Evolutionary conservation across 2,113 vertebrate species (phyloP).

Genomic region (Erythrocercus mccallii): DNA sequence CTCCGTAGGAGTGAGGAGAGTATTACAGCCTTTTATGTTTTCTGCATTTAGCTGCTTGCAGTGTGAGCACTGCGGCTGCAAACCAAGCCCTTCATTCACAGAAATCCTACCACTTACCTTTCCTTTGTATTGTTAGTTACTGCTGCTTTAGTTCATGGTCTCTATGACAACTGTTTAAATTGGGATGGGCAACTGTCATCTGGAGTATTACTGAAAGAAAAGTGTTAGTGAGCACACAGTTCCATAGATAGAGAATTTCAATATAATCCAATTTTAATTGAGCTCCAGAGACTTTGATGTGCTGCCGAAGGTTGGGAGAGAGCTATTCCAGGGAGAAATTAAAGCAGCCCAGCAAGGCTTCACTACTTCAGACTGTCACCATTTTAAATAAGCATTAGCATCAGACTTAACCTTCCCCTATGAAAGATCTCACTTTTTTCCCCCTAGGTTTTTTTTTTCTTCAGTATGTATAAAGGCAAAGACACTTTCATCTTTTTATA

Average conservation of each 20-base stretch:
- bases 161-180: conserved; percentile 98
- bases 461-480: conserved; percentile 61
- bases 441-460: conserved; percentile 46
- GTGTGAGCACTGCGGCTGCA: conserved; percentile 30
- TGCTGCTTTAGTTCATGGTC: conserved; percentile 78
- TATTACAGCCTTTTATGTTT: conserved; percentile 24
- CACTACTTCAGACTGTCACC: conserved; percentile 87
- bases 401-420: conserved; percentile 88
- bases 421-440: conserved; percentile 77
- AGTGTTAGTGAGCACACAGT: conserved; percentile 85
- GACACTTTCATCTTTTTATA: conserved; percentile 77
- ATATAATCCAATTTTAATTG: conserved; percentile 99
- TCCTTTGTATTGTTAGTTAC: conserved; percentile 75
- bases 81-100: conserved; percentile 67
- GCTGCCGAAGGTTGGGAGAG: conserved; percentile 87
- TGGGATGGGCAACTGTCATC: conserved; percentile 94
- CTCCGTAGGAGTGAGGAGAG: background rate
- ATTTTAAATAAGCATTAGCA: conserved; percentile 94
- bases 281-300: conserved; percentile 98
- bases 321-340: conserved; percentile 99
- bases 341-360: conserved; percentile 83
- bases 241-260: conserved; percentile 90
- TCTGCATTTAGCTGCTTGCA: conserved; percentile 25
- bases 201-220: conserved; percentile 88
- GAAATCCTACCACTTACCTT: conserved; percentile 77